Base-by-base conservation (phyloP, 1,140 invertebrate species). In the Muscidifurax raptorellus region DNA sequence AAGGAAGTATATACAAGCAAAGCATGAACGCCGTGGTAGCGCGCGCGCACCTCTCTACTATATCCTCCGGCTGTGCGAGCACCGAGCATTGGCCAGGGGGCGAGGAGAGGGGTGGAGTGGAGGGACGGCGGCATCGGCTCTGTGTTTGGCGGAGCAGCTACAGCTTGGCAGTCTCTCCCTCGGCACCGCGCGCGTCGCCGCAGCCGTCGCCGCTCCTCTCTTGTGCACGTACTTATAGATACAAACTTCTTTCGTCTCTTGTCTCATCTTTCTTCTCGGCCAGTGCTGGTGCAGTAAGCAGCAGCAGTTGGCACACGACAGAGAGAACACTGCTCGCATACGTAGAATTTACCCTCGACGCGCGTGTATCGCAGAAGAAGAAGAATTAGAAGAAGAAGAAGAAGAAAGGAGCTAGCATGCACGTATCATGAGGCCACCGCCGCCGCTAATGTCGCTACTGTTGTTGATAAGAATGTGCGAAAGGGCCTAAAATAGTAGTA, bases 391-490 rank as follows among this genome's bases (percentile, higher is more conserved):
- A 72, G 69, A 13, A 66, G 77, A 67, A 18, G 28, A 80, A 84
- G 44, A 59, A 44, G 66, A 36, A 69, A 77, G 80, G 59, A 83
- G 85, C 74, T n/a, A n/a, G n/a, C n/a, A n/a, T n/a, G 82, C 80
- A 67, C 52, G 25, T 28, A 77, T 52, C 36, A 59, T 59, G 66
- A 69, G 66, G 25, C 66, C 27, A 27, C 66, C 25, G 10, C 25
- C 66, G 66, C 66, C 66, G 25, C 13, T n/a, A n/a, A n/a, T 15
- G 66, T 40, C 10, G 36, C 66, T 13, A n/a, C n/a, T 66, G 64
- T 10, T 13, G 52, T n/a, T 59, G 52, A 59, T 59, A 59, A 59
- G 52, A 59, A 9, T 22, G 18, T 59, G 52, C 52, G 52, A 22
- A 59, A 59, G n/a, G 18, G 52, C n/a, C 22, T 59, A 59, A n/a